Evolutionary conservation across 1,140 invertebrate species (phyloP).

Genomic region (Scaptomyza montana): DNA sequence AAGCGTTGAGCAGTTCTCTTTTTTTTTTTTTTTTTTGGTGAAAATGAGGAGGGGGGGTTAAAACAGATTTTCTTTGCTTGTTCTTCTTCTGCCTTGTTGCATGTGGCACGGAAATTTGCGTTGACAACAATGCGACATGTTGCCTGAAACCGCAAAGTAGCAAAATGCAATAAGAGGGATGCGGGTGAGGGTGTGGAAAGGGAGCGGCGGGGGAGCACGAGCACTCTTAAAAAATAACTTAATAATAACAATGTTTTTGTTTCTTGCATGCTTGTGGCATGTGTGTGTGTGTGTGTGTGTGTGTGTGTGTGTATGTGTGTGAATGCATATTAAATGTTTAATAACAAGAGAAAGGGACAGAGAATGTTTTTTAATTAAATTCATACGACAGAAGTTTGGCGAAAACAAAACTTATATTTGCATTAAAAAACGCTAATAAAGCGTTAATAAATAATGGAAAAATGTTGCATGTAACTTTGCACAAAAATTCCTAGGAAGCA

Average conservation of each 20-base stretch:
- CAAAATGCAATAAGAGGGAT: constrained; percentile 33
- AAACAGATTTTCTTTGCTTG: constrained; percentile 31
- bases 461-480: background rate
- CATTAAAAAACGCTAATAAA: background rate
- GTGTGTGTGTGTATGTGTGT: background rate
- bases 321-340: constrained; percentile 46
- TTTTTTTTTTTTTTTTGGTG: constrained; percentile 21
- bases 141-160: constrained; percentile 47
- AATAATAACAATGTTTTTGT: constrained; percentile 72
- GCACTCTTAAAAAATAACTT: constrained; percentile 64
- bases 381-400: background rate
- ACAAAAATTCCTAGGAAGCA: background rate
- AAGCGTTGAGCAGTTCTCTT: constrained; percentile 75
- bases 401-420: constrained; percentile 1
- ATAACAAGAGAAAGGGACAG: constrained; percentile 28
- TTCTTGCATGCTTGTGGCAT: constrained; percentile 34
- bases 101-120: constrained; percentile 68
- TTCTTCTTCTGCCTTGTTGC: constrained; percentile 56
- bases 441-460: background rate
- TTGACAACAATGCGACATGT: constrained; percentile 73
- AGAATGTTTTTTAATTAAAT: constrained; percentile 30
- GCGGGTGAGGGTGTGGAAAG: background rate
- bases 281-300: background rate
- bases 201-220: background rate
- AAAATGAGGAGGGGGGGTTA: background rate